Evolutionary conservation across 1,140 invertebrate genomes (phyloP).

Genomic region (Acyrthosiphon pisum): DNA sequence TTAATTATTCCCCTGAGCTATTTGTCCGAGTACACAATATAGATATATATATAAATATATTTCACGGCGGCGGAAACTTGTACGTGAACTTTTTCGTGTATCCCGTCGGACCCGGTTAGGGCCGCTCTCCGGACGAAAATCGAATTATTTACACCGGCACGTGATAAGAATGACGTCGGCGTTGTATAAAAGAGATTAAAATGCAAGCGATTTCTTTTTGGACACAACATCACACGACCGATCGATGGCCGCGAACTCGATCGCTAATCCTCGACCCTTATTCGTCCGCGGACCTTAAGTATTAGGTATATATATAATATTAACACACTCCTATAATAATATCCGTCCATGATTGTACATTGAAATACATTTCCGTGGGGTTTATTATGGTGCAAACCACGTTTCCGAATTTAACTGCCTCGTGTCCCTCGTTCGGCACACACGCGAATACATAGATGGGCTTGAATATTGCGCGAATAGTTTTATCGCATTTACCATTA

Average conservation of each 20-base stretch:
- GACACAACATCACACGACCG: neutral
- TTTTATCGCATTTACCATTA: neutral
- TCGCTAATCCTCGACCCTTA: neutral
- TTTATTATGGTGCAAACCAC: neutral
- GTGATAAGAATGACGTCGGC: neutral
- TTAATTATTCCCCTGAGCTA: neutral
- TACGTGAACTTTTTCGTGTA: conserved; percentile 1
- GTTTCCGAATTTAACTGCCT: neutral
- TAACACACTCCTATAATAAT: too few relatives aligned
- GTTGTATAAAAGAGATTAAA: neutral
- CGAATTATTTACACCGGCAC: neutral
- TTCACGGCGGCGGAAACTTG: neutral
- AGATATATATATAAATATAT: neutral
- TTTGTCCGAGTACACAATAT: neutral
- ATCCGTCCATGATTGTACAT: neutral
- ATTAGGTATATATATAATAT: neutral
- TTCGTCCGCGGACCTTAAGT: neutral
- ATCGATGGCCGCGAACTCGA: neutral
- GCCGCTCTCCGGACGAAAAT: neutral
- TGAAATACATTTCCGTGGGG: neutral
- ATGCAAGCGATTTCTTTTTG: neutral
- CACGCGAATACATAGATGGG: too few relatives aligned
- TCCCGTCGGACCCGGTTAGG: neutral
- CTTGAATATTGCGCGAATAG: too few relatives aligned
- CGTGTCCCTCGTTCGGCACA: neutral